A percentile compares a stretch with the other conserved stretches of the same genome.
phyloP scores from a whole-genome alignment of 1,140 invertebrate genomes.

The Drosophila yakuba region DNA sequence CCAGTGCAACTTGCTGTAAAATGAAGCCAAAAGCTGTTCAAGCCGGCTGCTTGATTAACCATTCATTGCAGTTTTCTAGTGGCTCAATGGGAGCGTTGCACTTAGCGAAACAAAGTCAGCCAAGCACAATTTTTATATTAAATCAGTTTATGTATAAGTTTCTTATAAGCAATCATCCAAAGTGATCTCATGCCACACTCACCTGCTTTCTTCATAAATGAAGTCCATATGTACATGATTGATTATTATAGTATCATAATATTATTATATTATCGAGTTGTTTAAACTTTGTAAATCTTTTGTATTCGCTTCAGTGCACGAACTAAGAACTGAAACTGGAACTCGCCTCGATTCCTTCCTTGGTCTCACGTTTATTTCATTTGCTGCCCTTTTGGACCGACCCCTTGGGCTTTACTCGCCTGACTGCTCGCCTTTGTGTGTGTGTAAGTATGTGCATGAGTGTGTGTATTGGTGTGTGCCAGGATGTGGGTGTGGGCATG shows the following conservation, averaged over 20 bases:
- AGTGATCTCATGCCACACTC: too few species aligned
- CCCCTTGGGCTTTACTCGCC: constrained; percentile 53
- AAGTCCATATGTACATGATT: too few species aligned
- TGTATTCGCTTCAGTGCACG: not conserved
- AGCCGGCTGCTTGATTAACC: constrained; percentile 79
- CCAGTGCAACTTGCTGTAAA: constrained; percentile 68
- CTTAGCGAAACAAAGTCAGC: not conserved
- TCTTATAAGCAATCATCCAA: too few species aligned
- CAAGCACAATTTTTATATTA: not conserved
- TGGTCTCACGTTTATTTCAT: constrained; percentile 70
- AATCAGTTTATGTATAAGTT: not conserved
- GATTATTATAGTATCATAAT: too few species aligned
- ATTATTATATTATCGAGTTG: too few species aligned
- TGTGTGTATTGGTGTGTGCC: constrained; percentile 35
- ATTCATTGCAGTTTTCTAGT: constrained; percentile 82
- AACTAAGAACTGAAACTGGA: constrained; percentile 49
- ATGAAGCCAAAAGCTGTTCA: constrained; percentile 79
- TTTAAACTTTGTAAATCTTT: too few species aligned
- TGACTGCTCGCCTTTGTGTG: constrained; percentile 67
- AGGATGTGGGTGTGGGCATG: constrained; percentile 27
- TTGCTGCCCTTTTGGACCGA: constrained; percentile 40
- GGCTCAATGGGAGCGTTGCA: constrained; percentile 59
- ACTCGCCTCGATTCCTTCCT: constrained; percentile 39
- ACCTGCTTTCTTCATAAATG: too few species aligned
- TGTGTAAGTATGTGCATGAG: constrained; percentile 40